phyloP scores from a whole-genome alignment of 2,888 invertebrate genomes.

The Agriopis marginaria region DNA sequence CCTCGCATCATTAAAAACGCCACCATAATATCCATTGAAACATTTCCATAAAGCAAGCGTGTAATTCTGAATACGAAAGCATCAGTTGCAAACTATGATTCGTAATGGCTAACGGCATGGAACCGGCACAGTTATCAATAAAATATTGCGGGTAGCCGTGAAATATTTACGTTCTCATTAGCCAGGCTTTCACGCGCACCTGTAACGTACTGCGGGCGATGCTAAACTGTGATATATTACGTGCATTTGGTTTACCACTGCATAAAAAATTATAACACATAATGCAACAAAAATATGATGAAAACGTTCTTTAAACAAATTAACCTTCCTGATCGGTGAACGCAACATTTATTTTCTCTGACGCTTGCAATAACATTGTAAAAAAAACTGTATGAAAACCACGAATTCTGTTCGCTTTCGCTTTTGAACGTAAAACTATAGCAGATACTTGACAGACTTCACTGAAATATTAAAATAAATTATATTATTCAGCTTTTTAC shows the following conservation, averaged over 20 bases:
- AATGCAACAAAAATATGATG: no score
- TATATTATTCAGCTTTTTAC: no score
- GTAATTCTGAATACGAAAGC: conserved; percentile 40
- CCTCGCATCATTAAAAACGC: neutral
- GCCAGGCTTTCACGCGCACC: conserved; percentile 48
- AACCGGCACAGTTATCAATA: conserved; percentile 61
- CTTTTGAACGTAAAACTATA: no score
- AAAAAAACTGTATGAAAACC: no score
- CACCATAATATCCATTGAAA: conserved; percentile 7
- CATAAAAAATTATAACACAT: neutral
- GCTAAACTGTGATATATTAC: conserved; percentile 40
- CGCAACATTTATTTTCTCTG: no score
- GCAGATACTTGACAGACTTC: no score
- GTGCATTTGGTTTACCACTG: conserved; percentile 22
- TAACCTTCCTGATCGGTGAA: no score
- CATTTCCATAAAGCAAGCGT: conserved; percentile 31
- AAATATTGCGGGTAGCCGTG: conserved; percentile 64
- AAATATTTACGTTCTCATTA: conserved; percentile 78
- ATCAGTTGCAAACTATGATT: conserved; percentile 50
- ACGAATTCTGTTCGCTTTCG: no score
- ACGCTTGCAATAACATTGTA: no score
- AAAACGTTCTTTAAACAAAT: no score
- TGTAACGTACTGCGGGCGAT: conserved; percentile 38
- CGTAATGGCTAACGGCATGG: conserved; percentile 41
- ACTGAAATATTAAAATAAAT: no score